Percentiles rank a stretch among this genome's conserved stretches.
Conservation (phyloP, 2,888 invertebrate species). For the Ophion slaviceki region DNA sequence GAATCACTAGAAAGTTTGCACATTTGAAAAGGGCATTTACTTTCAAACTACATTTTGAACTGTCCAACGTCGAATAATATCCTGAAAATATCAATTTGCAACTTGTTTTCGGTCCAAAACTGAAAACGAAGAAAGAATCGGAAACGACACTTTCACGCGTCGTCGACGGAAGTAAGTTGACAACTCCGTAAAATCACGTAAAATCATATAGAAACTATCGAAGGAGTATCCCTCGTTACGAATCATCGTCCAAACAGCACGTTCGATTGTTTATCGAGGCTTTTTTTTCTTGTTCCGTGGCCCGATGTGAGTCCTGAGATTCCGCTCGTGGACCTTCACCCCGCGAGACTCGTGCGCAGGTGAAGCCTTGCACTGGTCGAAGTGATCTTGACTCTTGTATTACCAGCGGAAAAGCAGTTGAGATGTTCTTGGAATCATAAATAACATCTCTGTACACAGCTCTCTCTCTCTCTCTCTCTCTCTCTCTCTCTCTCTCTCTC, state of each 20-base stretch:
- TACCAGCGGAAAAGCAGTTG: constrained; percentile 35
- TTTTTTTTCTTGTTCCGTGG: constrained; percentile 38
- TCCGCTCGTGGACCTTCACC: constrained; percentile 58
- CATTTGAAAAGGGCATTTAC: background rate
- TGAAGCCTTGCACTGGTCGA: constrained; percentile 34
- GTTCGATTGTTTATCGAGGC: constrained; percentile 5
- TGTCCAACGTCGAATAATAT: too few relatives aligned
- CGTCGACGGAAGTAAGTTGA: background rate
- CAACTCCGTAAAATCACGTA: too few relatives aligned
- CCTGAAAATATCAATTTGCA: too few relatives aligned
- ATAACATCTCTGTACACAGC: constrained; percentile 60
- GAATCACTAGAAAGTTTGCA: background rate
- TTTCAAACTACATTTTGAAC: background rate
- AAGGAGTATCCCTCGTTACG: background rate
- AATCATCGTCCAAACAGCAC: constrained; percentile 10
- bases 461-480: too few relatives aligned
- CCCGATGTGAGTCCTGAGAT: constrained; percentile 41
- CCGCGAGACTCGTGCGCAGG: constrained; percentile 45
- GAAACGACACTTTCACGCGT: background rate
- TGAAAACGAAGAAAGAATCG: background rate
- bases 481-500: too few relatives aligned
- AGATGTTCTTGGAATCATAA: constrained; percentile 70
- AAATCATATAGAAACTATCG: background rate
- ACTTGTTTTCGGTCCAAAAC: too few relatives aligned
- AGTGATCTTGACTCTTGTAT: constrained; percentile 40